Evolutionary conservation across 2,113 vertebrate genomes (phyloP).

Genomic region (Noctilio leporinus): DNA sequence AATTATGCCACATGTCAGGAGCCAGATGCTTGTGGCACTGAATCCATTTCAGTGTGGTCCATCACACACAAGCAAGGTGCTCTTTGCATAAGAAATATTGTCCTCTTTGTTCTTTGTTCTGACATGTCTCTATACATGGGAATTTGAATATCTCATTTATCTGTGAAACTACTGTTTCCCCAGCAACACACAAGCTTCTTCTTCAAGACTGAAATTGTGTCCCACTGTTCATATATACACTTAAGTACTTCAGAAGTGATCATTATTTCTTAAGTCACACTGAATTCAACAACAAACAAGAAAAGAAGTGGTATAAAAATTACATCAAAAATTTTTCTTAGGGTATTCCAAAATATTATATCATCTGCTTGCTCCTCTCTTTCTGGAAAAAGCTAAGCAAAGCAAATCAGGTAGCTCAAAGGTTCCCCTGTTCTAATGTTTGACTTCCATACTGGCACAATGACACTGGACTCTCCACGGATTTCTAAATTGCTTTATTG

Average conservation of each 20-base stretch:
- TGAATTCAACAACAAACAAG: neutral
- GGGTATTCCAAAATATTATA: neutral
- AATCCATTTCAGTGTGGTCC: neutral
- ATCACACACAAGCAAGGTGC: neutral
- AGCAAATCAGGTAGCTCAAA: constrained; percentile 53
- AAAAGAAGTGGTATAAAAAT: neutral
- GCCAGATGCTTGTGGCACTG: neutral
- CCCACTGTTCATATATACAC: neutral
- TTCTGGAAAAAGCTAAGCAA: constrained; percentile 63
- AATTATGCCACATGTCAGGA: neutral
- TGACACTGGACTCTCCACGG: constrained; percentile 48
- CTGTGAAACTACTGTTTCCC: neutral
- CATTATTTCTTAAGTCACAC: neutral
- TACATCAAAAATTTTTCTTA: neutral
- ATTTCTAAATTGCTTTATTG: constrained; percentile 72
- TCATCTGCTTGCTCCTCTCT: constrained; percentile 26
- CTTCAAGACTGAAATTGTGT: neutral
- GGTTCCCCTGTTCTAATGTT: constrained; percentile 48
- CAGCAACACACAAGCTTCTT: neutral
- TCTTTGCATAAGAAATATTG: neutral
- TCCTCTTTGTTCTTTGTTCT: neutral
- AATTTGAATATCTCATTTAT: neutral
- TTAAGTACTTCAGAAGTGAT: neutral
- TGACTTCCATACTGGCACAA: constrained; percentile 56
- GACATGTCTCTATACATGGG: neutral